These are phyloP conservation scores for Notodonta dromedarius DNA, from an alignment of 2,888 invertebrate genomes.

Conservation along the genomic window DNA sequence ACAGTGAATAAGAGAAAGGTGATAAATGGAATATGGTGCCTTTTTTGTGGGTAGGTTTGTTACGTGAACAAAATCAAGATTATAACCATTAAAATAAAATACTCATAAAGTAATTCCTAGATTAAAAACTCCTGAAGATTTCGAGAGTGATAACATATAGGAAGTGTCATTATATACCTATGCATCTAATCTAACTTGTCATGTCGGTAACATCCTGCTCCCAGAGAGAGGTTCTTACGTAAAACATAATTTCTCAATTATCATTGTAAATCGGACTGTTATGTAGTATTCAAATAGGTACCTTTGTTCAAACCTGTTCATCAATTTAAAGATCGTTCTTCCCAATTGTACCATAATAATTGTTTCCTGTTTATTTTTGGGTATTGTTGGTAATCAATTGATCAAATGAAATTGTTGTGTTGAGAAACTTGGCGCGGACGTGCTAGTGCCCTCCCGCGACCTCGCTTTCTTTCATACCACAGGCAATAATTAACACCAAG, in stretches of 20 bases:
- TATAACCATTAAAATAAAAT: too few relatives aligned
- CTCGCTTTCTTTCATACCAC: slow-evolving; percentile 42
- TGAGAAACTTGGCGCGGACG: slow-evolving; percentile 7
- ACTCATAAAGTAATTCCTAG: too few relatives aligned
- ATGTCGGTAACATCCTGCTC: too few relatives aligned
- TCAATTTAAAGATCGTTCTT: background rate
- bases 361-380: slow-evolving; percentile 1
- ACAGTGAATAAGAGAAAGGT: background rate
- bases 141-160: too few relatives aligned
- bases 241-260: background rate
- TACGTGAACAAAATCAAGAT: too few relatives aligned
- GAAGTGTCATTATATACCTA: too few relatives aligned
- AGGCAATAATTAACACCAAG: slow-evolving; percentile 39
- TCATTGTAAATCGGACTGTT: background rate
- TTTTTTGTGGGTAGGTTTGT: too few relatives aligned
- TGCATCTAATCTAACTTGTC: too few relatives aligned
- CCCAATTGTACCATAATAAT: background rate
- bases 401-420: slow-evolving; percentile 15
- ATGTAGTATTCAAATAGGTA: background rate
- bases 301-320: background rate
- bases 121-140: too few relatives aligned
- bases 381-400: background rate
- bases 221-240: background rate
- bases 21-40: background rate
- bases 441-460: slow-evolving; percentile 24